Evolutionary conservation across 2,888 invertebrate species (phyloP), one percentile per base, ranked within the genome.

Genomic region (Hylaea fasciaria): DNA sequence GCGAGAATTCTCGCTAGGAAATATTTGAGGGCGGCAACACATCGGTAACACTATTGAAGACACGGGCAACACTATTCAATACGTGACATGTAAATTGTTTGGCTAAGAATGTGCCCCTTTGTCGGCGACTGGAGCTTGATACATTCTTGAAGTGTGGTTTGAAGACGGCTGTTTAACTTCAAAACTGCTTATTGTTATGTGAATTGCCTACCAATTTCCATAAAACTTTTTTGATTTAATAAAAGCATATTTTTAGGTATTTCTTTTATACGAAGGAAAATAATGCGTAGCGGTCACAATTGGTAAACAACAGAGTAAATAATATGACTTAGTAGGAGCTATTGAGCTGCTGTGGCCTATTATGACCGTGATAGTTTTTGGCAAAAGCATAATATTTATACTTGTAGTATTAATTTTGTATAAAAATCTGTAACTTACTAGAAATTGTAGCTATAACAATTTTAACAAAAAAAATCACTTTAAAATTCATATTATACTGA

Each of bases 41-140:
- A 28, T 28, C 28, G 7, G 7, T 64, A 62, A 55, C 60, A 53
- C 67, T 65, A 66, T 70, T 75, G 65, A 72, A 65, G 57, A 70
- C 52, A 10, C 10, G 32, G 9, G 32, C 3, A 62, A 55, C 61
- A 53, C 67, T 65, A 66, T 70, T 75, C 65, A 71, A 65, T 56
- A 70, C 52, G 66, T 73, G 77, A 79, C 78, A 79, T 77, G 76
- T 82, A 83, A 85, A 83, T 84, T 82, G 83, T 84, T 85, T 80
- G 82, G 83, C 74, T 77, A 83, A 83, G 76, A 81, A 80, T 74
- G 74, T 44, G 68, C 75, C 65, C 64, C 66, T 76, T 80, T 80
- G 69, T 75, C 72, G 60, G 47, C 69, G 66, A 59, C 65, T 69
- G 68, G 62, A 54, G 39, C 52, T 47, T 57, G 47, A 13, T 13